Evolutionary conservation across 2,797 vertebrate genomes (phyloP), one percentile per base, ranked within the genome.

Genomic region (Molossus molossus): DNA sequence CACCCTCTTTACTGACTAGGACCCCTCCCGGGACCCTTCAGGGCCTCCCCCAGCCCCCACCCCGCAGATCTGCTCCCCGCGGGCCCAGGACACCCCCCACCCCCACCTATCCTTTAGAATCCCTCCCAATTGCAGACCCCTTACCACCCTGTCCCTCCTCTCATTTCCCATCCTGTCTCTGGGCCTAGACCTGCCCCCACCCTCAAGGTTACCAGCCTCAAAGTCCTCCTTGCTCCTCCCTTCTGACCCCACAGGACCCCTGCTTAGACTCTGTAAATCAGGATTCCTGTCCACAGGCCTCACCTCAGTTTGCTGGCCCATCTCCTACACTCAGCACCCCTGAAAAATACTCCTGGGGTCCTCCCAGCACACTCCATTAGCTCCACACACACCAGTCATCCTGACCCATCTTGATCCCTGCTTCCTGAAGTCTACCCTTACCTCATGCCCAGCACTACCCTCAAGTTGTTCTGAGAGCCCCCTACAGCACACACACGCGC

Each of bases 191-290:
- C 73, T 94, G 37, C 27, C 65, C 53, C 25, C 33, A 6, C 23
- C 58, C 81, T 69, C 91, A 60, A 60, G 55, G 79, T 73, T 69
- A 75, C n/a, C 17, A 75, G 37, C 72, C 91, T 95, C 93, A 77
- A 80, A 70, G 50, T 62, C 83, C 70, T 60, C 70, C 82, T 70
- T 65, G 33, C 58, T 48, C 62, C 20, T 57, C 18, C 53, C 62
- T 48, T 53, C 53, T 70, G 57, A 92, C 62, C 86, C 62, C 62
- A 69, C 62, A 55, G 65, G 57, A 87, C 33, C 57, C 48, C 37
- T 29, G 72, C 70, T 37, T 67, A 1, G 8, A 53, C 45, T 77
- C 60, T 77, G 9, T 40, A 64, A 94, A 81, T 80, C 33, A 5
- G 15, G 76, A 65, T 62, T 83, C 84, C 73, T 53, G 6, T 37